These are phyloP conservation scores for Bovichtus diacanthus DNA, from an alignment of 2,797 vertebrate genomes.

Conservation along the genomic window DNA sequence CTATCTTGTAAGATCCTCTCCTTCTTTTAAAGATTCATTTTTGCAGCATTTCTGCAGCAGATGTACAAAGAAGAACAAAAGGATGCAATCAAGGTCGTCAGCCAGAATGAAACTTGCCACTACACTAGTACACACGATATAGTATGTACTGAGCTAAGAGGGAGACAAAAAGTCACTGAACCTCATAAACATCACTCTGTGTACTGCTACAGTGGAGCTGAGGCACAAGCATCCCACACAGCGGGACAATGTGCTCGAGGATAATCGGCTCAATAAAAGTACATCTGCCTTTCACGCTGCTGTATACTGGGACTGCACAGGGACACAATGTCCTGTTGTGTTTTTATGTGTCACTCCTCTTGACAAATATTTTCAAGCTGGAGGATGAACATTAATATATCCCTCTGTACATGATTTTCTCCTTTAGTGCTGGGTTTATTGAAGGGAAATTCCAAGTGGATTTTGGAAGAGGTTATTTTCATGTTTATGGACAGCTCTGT, in stretches of 20 bases:
- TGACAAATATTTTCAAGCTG: conserved; percentile 73
- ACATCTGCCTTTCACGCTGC: conserved; percentile 66
- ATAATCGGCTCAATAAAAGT: conserved; percentile 78
- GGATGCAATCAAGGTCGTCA: conserved; percentile 1
- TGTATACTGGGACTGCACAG: conserved; percentile 43
- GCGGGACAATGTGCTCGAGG: conserved; percentile 63
- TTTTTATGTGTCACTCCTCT: conserved; percentile 52
- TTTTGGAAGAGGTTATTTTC: conserved; percentile 2
- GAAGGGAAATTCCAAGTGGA: conserved; percentile 2
- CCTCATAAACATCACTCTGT: conserved; percentile 52
- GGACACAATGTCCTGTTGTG: conserved; percentile 65
- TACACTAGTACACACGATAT: background rate
- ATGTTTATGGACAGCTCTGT: background rate
- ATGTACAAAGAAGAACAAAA: background rate
- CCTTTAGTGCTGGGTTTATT: conserved; percentile 38
- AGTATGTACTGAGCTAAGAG: conserved; percentile 40
- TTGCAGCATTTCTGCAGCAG: background rate
- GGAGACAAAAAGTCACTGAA: conserved; percentile 39
- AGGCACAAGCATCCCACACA: conserved; percentile 62
- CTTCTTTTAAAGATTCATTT: background rate
- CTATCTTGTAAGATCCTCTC: background rate
- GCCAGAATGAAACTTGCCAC: conserved; percentile 9
- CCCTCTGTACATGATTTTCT: conserved; percentile 18
- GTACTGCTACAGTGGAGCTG: conserved; percentile 37
- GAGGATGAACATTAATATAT: conserved; percentile 60